These are phyloP conservation scores for Semicossyphus pulcher DNA, from an alignment of 2,113 vertebrate genomes.

Conservation along the genomic window DNA sequence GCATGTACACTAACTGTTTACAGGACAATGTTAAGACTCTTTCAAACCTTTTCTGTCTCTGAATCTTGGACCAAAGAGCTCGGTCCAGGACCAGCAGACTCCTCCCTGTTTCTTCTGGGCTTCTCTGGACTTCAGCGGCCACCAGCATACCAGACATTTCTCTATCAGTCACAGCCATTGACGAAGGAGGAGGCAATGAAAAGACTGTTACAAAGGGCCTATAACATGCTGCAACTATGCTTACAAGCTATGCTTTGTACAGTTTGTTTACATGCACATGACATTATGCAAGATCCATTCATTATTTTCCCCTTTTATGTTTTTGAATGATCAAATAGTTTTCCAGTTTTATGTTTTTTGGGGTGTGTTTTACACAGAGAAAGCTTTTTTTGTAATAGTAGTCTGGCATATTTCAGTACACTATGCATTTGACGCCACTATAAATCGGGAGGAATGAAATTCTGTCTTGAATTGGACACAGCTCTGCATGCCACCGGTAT, in stretches of 20 bases:
- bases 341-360: slow-evolving; percentile 16
- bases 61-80: slow-evolving; percentile 72
- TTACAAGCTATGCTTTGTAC: slow-evolving; percentile 66
- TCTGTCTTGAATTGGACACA: slow-evolving; percentile 52
- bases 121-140: slow-evolving; percentile 60
- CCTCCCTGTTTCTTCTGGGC: slow-evolving; percentile 39
- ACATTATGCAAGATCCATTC: slow-evolving; percentile 68
- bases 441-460: slow-evolving; percentile 43
- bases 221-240: slow-evolving; percentile 73
- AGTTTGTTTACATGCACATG: slow-evolving; percentile 70
- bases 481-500: slow-evolving; percentile 57
- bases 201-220: slow-evolving; percentile 73
- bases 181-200: slow-evolving; percentile 49
- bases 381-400: not conserved
- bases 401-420: slow-evolving; percentile 42
- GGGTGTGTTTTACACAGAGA: slow-evolving; percentile 21
- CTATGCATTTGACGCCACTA: slow-evolving; percentile 66
- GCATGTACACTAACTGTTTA: slow-evolving; percentile 75
- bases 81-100: slow-evolving; percentile 46
- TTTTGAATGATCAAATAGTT: slow-evolving; percentile 32
- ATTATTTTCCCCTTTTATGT: slow-evolving; percentile 2
- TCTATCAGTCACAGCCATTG: slow-evolving; percentile 55
- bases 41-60: slow-evolving; percentile 37
- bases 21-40: slow-evolving; percentile 51
- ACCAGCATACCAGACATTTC: slow-evolving; percentile 78